Percentiles rank a stretch among this genome's conserved stretches.
phyloP scores from a whole-genome alignment of 2,113 vertebrate genomes.

The Syrrhaptes paradoxus region DNA sequence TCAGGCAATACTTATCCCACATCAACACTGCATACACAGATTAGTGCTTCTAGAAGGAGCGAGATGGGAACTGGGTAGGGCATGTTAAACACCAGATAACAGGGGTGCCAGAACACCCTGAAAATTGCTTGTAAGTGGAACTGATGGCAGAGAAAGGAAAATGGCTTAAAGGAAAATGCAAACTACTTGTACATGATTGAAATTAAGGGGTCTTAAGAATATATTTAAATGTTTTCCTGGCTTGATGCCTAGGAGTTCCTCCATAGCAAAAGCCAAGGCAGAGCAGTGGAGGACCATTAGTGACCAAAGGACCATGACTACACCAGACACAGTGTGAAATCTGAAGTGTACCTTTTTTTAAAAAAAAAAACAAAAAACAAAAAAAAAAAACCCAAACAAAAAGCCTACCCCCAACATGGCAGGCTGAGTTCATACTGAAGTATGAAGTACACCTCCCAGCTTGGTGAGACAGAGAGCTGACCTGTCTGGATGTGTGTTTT shows the following conservation, averaged over 20 bases:
- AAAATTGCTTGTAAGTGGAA: not conserved
- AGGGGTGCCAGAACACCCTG: not conserved
- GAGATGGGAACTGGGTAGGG: not conserved
- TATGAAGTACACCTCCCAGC: not conserved
- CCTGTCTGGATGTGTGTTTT: not conserved
- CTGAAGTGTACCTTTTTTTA: not conserved
- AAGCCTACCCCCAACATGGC: fast-evolving
- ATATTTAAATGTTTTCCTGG: not conserved
- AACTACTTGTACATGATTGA: fast-evolving
- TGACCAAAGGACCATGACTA: not conserved
- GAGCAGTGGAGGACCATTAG: not conserved
- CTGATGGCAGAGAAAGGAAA: not conserved
- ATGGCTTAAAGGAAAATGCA: not conserved
- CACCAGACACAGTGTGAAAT: not conserved
- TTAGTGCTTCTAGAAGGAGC: not conserved
- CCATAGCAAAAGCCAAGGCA: not conserved
- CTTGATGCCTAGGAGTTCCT: not conserved
- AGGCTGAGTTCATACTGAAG: not conserved
- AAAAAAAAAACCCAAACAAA: not conserved
- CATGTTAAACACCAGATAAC: not conserved
- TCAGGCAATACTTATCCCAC: not conserved
- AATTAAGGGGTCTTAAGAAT: not conserved
- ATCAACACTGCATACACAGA: not conserved
- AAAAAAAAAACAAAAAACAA: no score
- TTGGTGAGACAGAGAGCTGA: not conserved